Evolutionary conservation across 2,113 vertebrate genomes (phyloP).

Genomic region (Tychaedon coryphoeus): DNA sequence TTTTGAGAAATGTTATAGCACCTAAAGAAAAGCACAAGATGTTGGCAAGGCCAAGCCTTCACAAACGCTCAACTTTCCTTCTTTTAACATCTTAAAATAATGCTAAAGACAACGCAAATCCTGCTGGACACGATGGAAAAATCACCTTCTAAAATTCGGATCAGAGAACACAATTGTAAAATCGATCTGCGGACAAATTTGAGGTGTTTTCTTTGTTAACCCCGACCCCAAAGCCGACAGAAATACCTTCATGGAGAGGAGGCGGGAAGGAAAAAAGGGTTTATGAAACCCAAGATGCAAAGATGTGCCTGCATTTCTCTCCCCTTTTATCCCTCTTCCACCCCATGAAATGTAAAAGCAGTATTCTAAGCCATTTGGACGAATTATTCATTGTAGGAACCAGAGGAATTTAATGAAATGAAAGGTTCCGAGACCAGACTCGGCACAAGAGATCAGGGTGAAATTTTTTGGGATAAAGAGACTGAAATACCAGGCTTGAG

Average conservation of each 20-base stretch:
- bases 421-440: fast-evolving
- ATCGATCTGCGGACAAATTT: background rate
- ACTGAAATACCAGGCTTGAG: background rate
- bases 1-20: background rate
- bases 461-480: background rate
- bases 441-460: background rate
- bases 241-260: background rate
- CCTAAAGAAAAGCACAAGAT: background rate
- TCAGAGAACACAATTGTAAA: background rate
- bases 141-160: background rate
- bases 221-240: background rate
- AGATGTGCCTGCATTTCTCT: background rate
- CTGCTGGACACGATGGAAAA: background rate
- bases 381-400: background rate
- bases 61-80: fast-evolving
- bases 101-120: background rate
- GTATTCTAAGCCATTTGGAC: background rate
- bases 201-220: background rate
- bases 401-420: background rate
- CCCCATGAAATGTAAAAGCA: background rate
- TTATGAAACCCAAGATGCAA: background rate
- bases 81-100: background rate
- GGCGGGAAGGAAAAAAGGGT: background rate
- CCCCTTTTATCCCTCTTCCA: background rate
- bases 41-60: background rate